A percentile compares a stretch with the other conserved stretches of the same genome.
Evolutionary conservation across 2,113 vertebrate genomes (phyloP).

Genomic region (Lichenostomus cassidix): DNA sequence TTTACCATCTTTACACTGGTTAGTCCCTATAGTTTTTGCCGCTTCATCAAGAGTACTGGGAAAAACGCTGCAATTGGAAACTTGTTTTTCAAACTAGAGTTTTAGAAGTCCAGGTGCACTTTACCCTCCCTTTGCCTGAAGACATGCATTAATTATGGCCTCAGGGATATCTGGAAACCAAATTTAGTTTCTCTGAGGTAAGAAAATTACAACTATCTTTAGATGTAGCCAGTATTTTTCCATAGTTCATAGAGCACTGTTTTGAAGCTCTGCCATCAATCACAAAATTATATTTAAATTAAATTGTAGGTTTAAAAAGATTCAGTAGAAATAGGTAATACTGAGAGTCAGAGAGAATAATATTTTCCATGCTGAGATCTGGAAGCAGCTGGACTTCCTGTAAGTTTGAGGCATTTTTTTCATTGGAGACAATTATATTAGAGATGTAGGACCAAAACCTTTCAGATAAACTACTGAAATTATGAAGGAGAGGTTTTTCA

Average conservation of each 20-base stretch:
- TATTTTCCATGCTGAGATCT: not conserved
- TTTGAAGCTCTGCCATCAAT: not conserved
- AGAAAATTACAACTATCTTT: not conserved
- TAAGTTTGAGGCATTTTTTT: not conserved
- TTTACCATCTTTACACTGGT: not conserved
- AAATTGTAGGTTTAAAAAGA: not conserved
- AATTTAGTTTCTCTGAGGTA: not conserved
- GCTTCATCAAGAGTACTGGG: not conserved
- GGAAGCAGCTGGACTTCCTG: not conserved
- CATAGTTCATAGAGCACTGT: not conserved
- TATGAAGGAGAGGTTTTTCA: not conserved
- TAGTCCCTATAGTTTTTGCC: not conserved
- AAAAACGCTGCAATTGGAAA: not conserved
- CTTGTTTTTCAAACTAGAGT: not conserved
- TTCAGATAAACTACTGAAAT: not conserved
- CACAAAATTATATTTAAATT: not conserved
- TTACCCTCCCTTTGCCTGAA: slow-evolving; percentile 2
- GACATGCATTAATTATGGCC: not conserved
- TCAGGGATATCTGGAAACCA: not conserved
- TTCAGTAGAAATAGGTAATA: not conserved
- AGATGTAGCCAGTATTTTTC: not conserved
- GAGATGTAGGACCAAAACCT: not conserved
- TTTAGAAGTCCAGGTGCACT: not conserved
- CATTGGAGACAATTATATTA: not conserved
- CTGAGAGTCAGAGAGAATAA: not conserved